Percentiles rank a stretch among this genome's conserved stretches.
phyloP scores from a whole-genome alignment of 2,113 vertebrate genomes.

The Gallinago jamesoni region DNA sequence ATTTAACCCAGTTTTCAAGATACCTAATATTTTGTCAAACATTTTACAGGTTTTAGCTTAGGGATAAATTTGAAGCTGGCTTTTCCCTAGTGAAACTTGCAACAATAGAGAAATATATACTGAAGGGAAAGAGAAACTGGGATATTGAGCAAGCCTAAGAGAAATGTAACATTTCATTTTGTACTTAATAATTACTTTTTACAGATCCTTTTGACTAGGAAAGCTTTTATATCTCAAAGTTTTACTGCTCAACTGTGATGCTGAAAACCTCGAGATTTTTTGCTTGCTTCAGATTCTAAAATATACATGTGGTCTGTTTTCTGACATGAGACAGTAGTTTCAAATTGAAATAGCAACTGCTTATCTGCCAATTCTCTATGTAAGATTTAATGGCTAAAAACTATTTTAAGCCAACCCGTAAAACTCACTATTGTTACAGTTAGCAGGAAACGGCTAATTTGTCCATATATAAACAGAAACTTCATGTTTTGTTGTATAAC shows the following conservation, averaged over 20 bases:
- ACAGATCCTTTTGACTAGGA: slow-evolving; percentile 65
- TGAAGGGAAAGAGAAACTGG: slow-evolving; percentile 48
- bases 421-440: neutral
- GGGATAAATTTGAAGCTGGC: slow-evolving; percentile 72
- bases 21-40: slow-evolving; percentile 73
- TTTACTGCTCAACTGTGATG: slow-evolving; percentile 53
- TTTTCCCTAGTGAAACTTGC: slow-evolving; percentile 65
- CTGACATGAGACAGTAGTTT: slow-evolving; percentile 42
- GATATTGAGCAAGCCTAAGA: slow-evolving; percentile 67
- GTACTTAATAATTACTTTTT: slow-evolving; percentile 69
- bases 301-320: slow-evolving; percentile 28
- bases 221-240: slow-evolving; percentile 64
- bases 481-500: slow-evolving; percentile 57
- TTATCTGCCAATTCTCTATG: neutral
- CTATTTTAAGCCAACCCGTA: slow-evolving; percentile 32
- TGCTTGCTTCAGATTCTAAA: slow-evolving; percentile 54
- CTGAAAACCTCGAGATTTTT: slow-evolving; percentile 38
- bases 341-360: slow-evolving; percentile 44
- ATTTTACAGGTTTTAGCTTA: slow-evolving; percentile 73
- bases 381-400: slow-evolving; percentile 30
- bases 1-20: slow-evolving; percentile 65
- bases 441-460: slow-evolving; percentile 42
- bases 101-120: slow-evolving; percentile 66
- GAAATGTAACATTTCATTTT: slow-evolving; percentile 70
- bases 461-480: slow-evolving; percentile 54